These are phyloP conservation scores for Oxyura jamaicensis DNA, from an alignment of 2,113 vertebrate species.

Conservation along the genomic window DNA sequence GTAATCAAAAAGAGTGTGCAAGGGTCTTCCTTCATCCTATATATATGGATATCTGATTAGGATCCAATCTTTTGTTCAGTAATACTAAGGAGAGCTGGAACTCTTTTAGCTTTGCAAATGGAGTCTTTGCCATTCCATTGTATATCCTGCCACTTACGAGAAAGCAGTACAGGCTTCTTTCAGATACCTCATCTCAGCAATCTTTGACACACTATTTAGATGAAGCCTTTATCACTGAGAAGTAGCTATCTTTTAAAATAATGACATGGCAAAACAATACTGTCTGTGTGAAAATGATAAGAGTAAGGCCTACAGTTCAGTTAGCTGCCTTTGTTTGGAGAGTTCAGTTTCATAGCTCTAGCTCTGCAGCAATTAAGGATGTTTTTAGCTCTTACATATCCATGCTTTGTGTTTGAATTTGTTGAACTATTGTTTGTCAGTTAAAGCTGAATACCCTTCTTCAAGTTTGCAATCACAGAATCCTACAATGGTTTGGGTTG, in stretches of 20 bases:
- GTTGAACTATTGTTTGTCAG: not conserved
- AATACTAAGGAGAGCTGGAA: not conserved
- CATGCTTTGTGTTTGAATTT: not conserved
- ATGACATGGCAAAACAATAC: not conserved
- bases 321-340: not conserved
- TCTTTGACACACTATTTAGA: not conserved
- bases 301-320: not conserved
- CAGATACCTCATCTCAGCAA: not conserved
- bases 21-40: not conserved
- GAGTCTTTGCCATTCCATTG: not conserved
- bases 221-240: not conserved
- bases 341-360: not conserved
- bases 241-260: not conserved
- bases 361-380: not conserved
- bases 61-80: not conserved
- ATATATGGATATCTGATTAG: not conserved
- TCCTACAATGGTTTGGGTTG: no score
- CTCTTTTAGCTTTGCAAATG: not conserved
- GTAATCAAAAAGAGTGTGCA: not conserved
- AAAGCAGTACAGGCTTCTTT: not conserved
- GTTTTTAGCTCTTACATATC: not conserved
- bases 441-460: not conserved
- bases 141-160: not conserved
- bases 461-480: not conserved
- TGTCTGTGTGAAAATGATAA: not conserved